phyloP scores from a whole-genome alignment of 2,888 invertebrate species.

The Caenorhabditis zanzibari region DNA sequence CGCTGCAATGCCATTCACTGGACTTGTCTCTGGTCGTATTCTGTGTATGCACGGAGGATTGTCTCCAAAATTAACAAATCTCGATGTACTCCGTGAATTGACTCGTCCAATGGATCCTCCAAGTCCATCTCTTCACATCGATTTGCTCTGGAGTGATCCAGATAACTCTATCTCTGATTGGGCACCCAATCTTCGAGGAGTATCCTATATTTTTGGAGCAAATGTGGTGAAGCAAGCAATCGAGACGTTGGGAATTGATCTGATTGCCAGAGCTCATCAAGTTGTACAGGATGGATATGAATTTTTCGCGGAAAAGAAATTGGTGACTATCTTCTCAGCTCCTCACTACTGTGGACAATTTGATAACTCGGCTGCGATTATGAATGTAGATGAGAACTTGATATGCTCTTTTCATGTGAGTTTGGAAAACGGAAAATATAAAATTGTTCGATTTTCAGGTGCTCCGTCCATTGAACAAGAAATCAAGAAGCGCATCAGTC shows the following conservation, averaged over 20 bases:
- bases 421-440: neutral
- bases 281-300: conserved; percentile 87
- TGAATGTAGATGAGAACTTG: conserved; percentile 78
- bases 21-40: conserved; percentile 72
- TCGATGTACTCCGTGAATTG: conserved; percentile 70
- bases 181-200: conserved; percentile 84
- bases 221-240: conserved; percentile 84
- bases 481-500: conserved; percentile 16
- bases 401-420: conserved; percentile 76
- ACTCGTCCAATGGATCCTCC: conserved; percentile 79
- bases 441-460: conserved; percentile 14
- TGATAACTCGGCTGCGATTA: conserved; percentile 79
- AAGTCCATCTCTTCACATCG: conserved; percentile 83
- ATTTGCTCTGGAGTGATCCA: conserved; percentile 84
- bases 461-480: conserved; percentile 43
- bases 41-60: conserved; percentile 79
- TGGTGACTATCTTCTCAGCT: conserved; percentile 77
- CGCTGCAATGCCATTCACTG: conserved; percentile 75
- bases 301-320: conserved; percentile 84
- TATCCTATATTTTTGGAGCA: conserved; percentile 86
- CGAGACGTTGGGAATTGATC: conserved; percentile 73
- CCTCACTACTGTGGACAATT: conserved; percentile 78
- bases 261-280: conserved; percentile 82
- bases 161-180: conserved; percentile 66
- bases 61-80: conserved; percentile 68